These are phyloP conservation scores for Branchinecta lynchi DNA, from an alignment of 1,140 invertebrate species.

Conservation along the genomic window DNA sequence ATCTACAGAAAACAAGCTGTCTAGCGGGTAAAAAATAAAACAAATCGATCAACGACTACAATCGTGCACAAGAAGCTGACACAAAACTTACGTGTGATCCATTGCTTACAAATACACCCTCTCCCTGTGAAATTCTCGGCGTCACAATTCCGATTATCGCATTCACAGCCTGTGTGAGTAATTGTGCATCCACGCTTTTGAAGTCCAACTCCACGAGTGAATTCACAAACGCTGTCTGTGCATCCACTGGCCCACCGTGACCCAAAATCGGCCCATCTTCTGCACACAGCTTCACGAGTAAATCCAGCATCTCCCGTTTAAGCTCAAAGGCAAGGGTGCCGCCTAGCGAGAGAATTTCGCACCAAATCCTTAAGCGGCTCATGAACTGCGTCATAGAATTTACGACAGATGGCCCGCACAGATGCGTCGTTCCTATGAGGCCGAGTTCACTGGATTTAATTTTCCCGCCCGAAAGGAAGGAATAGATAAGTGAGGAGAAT, in stretches of 20 bases:
- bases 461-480: conserved; percentile 37
- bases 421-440: background rate
- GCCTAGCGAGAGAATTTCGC: conserved; percentile 41
- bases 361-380: conserved; percentile 48
- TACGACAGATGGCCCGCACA: conserved; percentile 51
- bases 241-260: conserved; percentile 60
- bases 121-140: background rate
- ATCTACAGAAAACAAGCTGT: too few relatives aligned
- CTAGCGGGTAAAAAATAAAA: too few relatives aligned
- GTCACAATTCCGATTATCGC: conserved; percentile 25
- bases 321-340: conserved; percentile 43
- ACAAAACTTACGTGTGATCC: background rate
- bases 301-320: conserved; percentile 48
- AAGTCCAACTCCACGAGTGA: conserved; percentile 48
- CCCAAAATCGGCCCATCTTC: conserved; percentile 50
- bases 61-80: too few relatives aligned
- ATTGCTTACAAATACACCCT: conserved; percentile 3
- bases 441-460: background rate
- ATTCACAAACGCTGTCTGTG: conserved; percentile 54
- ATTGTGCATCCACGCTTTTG: conserved; percentile 40
- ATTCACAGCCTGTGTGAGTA: conserved; percentile 21
- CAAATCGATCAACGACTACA: too few relatives aligned
- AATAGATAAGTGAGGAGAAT: conserved; percentile 15
- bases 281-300: conserved; percentile 48
- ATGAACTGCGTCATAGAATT: conserved; percentile 55